Evolutionary conservation across 2,797 vertebrate genomes (phyloP), one percentile per base, ranked within the genome.

Genomic region (Semaprochilodus insignis): DNA sequence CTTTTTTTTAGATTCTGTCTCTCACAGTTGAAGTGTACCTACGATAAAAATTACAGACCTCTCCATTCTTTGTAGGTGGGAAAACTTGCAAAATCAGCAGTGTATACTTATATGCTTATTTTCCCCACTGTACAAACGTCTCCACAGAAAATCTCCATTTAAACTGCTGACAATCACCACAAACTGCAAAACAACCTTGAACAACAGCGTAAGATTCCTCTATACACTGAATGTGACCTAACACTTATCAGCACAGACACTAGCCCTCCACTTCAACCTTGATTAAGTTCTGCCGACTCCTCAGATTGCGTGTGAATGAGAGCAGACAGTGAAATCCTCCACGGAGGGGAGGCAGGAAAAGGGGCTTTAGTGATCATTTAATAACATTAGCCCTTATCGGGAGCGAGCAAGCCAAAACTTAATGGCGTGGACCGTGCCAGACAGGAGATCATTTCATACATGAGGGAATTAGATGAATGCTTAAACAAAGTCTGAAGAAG

Each of bases 371-470:
- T 87, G 90, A 91, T 92, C 85, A 88, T 93, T 94, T 92, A 91
- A 95, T 94, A 92, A 93, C 77, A 83, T 81, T 87, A 88, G 85
- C 83, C 88, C 90, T 93, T 91, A 92, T 91, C 91, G 87, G 80
- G 84, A 87, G 85, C 84, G 78, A 78, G 87, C 85, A 91, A 90
- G 90, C 89, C 86, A 81, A 85, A 87, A 87, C 81, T 81, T 90
- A 92, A 91, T 92, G 88, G 84, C 87, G 88, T 84, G 81, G 88
- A 87, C 82, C 62, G 74, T 77, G 83, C 86, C 71, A 48, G 85
- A 84, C 86, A 90, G 90, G 90, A 91, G 91, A 88, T 91, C 86
- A 92, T 91, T 93, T 93, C 85, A 89, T 90, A 91, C 88, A 88
- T 90, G 89, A 86, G 86, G 87, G 91, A 92, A 87, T 92, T 91